Base-by-base conservation (phyloP, 2,797 vertebrate species). In the Aphelocoma californica region DNA sequence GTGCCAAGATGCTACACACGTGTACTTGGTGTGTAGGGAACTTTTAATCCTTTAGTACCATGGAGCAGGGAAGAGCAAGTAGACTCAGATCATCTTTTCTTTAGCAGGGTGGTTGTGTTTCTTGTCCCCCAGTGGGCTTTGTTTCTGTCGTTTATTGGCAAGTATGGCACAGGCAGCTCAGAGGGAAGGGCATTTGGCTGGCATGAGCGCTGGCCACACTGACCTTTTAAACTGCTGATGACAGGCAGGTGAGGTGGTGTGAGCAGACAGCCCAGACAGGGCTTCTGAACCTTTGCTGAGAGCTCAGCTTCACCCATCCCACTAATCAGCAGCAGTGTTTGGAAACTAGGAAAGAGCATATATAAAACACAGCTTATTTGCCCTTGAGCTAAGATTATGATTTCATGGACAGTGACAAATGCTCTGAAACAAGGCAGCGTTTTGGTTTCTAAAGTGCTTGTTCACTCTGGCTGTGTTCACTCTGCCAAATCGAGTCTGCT, bases 1-100 rank as follows among this genome's bases (percentile, higher is more conserved):
- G 6, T n/a, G 38, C 57, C 58, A 21, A 26, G 51, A 2, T 8
- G 7, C 67, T 73, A 8, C 3, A 23, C 28, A 0, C 0, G 7
- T 28, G 25, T 40, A 6, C 31, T n/a, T 42, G 64, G 7, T 50
- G 38, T 38, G 4, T 11, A 44, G 72, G 51, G 31, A 0, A 18
- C 31, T 69, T 64, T 38, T 31, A 50, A 77, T 45, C 62, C 9
- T 1, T 25, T 31, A n/a, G 25, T 62, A 12, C 36, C 20, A 18
- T 2, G 14, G 19, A 48, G 44, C 32, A 67, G 34, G 21, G 28
- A 58, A 56, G 61, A 58, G 31, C 34, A 40, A 29, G 32, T 3
- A n/a, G 15, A 18, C 17, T 81, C 31, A 36, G n/a, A 40, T 60
- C 4, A 18, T 21, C 8, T 58, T 58, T 66, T 26, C n/a, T 44